Evolutionary conservation across 2,113 vertebrate genomes (phyloP), one percentile per base, ranked within the genome.

Genomic region (Triplophysa tibetana): DNA sequence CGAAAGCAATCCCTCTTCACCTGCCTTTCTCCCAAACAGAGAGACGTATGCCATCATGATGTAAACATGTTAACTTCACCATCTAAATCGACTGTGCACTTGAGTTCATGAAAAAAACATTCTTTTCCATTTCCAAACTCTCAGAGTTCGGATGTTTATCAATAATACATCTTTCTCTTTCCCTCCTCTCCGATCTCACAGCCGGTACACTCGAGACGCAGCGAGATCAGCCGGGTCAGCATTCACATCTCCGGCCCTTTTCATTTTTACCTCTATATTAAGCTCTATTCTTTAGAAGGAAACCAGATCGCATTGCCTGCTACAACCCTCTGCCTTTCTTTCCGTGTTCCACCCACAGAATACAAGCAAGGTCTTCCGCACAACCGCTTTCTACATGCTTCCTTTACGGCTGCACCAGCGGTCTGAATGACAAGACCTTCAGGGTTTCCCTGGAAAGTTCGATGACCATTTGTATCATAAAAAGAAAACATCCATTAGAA

Each of bases 121-220:
- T 38, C 0, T 50, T 63, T 63, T 29, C 21, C 41, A 63, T 75
- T 63, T 75, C 73, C 14, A 75, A 29, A 75, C 21, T 63, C 60
- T 48, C 41, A 50, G 38, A 63, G 21, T 50, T 75, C 14, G 5
- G n/a, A 74, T 43, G 73, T 75, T 50, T 63, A 63, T 75, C 60
- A 75, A 75, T 50, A 75, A 29, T 50, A 75, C 73, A 75, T 75
- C 60, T 75, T 41, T 63, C 60, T 50, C 21, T 13, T 10, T 75
- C 58, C 24, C 56, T 62, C 58, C 54, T 54, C 11, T 72, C 10
- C 11, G 7, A 16, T 1, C 54, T 61, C 70, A 17, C 33, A 61
- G 33, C 58, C 58, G n/a, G 21, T n/a, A 74, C 70, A 63, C 73
- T 63, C 11, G 16, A 75, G 73, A 75, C 43, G 16, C 41, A 4